Percentiles rank a stretch among this genome's conserved stretches.
phyloP scores from a whole-genome alignment of 2,113 vertebrate species.

The Chitala chitala region DNA sequence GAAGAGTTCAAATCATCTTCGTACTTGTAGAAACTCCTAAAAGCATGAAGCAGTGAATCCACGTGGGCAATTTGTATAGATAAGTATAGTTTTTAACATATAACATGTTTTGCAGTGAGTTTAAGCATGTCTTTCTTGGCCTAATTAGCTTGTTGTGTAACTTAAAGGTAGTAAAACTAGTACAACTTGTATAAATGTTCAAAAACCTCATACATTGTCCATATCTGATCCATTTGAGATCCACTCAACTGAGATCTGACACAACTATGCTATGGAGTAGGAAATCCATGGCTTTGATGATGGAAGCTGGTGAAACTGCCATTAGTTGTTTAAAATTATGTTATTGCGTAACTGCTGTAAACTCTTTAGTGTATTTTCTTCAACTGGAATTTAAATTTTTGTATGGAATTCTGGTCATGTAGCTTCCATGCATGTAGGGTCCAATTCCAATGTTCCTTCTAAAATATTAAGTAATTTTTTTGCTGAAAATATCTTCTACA shows the following conservation, averaged over 20 bases:
- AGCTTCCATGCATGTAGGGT: too few relatives aligned
- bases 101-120: conserved; percentile 9
- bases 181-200: not conserved
- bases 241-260: not conserved
- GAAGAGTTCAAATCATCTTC: conserved; percentile 80
- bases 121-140: not conserved
- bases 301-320: not conserved
- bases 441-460: too few relatives aligned
- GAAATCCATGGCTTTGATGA: not conserved
- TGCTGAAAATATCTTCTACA: too few relatives aligned
- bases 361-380: too few relatives aligned
- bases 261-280: not conserved
- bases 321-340: conserved; percentile 8
- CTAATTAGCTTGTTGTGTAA: not conserved
- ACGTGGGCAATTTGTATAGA: not conserved
- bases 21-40: conserved; percentile 59
- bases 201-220: conserved; percentile 6
- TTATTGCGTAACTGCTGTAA: too few relatives aligned
- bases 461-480: too few relatives aligned
- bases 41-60: not conserved
- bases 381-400: too few relatives aligned
- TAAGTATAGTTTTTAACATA: not conserved
- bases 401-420: too few relatives aligned
- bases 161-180: not conserved
- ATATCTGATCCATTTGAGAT: not conserved